Conservation (phyloP, 2,797 vertebrate genomes). For the Halcyon leucocephala region DNA sequence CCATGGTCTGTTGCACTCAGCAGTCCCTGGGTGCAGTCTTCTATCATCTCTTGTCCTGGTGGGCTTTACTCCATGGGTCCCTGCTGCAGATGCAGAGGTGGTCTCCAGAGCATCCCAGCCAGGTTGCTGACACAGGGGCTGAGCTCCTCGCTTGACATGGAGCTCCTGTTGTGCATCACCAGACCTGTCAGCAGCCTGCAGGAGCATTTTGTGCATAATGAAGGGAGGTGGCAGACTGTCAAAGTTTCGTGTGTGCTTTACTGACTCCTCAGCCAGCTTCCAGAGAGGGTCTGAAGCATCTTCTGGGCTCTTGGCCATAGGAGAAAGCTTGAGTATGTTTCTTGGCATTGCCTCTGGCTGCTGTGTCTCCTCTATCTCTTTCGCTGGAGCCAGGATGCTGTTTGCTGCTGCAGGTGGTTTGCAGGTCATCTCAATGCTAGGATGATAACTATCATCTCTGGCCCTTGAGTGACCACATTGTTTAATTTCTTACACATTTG, state of each 20-base stretch:
- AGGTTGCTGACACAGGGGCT: not conserved
- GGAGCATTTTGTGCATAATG: not conserved
- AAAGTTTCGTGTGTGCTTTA: slow-evolving; percentile 20
- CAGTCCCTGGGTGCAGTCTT: not conserved
- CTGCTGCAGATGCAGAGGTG: not conserved
- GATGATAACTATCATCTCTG: not conserved
- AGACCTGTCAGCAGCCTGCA: not conserved
- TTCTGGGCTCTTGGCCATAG: slow-evolving; percentile 28
- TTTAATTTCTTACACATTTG: not conserved
- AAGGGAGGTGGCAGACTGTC: slow-evolving; percentile 40
- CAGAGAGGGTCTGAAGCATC: not conserved
- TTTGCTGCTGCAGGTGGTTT: not conserved
- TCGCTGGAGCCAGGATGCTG: not conserved
- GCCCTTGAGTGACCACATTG: not conserved
- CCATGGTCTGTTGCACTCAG: fast-evolving
- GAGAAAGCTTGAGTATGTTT: not conserved
- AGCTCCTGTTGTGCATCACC: not conserved
- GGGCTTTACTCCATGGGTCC: not conserved
- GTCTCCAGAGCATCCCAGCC: not conserved
- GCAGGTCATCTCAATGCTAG: not conserved
- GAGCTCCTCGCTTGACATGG: not conserved
- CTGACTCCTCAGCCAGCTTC: slow-evolving; percentile 17
- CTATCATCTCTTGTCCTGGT: not conserved
- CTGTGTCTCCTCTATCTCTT: not conserved
- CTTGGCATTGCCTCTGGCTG: slow-evolving; percentile 15